Conservation (phyloP, 1,140 invertebrate genomes). For the Psix sp. region DNA sequence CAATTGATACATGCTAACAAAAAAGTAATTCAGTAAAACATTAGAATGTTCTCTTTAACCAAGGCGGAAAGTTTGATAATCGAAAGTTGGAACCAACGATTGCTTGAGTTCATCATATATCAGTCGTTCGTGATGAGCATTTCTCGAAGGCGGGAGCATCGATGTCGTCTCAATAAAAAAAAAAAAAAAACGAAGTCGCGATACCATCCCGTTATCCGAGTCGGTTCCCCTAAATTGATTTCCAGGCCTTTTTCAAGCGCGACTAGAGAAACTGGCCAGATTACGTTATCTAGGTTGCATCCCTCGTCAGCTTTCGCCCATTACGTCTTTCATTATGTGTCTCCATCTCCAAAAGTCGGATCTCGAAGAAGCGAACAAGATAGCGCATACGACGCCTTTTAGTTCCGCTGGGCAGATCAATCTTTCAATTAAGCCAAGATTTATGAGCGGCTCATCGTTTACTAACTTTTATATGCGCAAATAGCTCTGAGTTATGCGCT, state of each 20-base stretch:
- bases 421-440: conserved; percentile 67
- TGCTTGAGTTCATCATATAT: conserved; percentile 46
- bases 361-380: conserved; percentile 15
- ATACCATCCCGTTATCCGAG: conserved; percentile 51
- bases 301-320: conserved; percentile 65
- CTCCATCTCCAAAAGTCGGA: conserved; percentile 25
- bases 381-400: conserved; percentile 47
- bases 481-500: conserved; percentile 44
- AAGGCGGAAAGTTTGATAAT: conserved; percentile 36
- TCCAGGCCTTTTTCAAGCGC: conserved; percentile 56
- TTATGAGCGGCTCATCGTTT: conserved; percentile 48
- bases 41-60: conserved; percentile 16
- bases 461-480: conserved; percentile 49
- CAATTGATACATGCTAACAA: conserved; percentile 8
- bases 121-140: conserved; percentile 55
- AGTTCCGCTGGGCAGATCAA: conserved; percentile 62
- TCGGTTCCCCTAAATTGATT: conserved; percentile 72
- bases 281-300: conserved; percentile 65
- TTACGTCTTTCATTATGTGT: conserved; percentile 52
- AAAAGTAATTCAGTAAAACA: conserved; percentile 34
- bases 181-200: conserved; percentile 52
- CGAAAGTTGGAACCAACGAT: conserved; percentile 32
- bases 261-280: conserved; percentile 39
- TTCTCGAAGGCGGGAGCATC: conserved; percentile 39
- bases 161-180: conserved; percentile 31